Percentiles rank a stretch among this genome's conserved stretches.
These are phyloP conservation scores for Eleginops maclovinus DNA, from an alignment of 2,113 vertebrate species.

Conservation along the genomic window DNA sequence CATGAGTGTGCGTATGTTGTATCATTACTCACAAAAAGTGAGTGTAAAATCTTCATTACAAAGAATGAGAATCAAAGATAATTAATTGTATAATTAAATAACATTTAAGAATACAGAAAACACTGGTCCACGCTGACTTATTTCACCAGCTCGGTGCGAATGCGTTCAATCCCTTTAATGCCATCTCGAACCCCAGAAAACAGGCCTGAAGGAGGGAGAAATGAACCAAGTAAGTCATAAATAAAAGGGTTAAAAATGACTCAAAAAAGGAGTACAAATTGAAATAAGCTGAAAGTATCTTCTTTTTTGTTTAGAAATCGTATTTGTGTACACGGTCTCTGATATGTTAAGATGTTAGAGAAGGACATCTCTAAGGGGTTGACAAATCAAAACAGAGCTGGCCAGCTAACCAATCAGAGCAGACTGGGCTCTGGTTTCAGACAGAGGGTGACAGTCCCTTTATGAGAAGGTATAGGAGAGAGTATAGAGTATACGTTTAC, in stretches of 20 bases:
- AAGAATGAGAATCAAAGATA: not conserved
- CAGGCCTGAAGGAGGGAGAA: constrained; percentile 78
- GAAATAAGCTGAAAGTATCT: no score
- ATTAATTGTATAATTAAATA: not conserved
- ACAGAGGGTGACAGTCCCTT: not conserved
- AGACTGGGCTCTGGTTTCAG: no score
- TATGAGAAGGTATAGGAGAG: not conserved
- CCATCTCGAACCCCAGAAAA: constrained; percentile 84
- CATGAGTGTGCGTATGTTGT: not conserved
- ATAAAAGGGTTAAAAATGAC: no score
- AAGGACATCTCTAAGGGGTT: no score
- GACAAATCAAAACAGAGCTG: no score
- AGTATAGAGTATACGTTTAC: constrained; percentile 48
- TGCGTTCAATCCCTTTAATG: constrained; percentile 80
- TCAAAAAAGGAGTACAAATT: no score
- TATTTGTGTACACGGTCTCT: no score
- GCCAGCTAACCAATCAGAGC: no score
- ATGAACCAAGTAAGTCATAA: no score
- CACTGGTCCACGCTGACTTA: not conserved
- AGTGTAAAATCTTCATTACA: constrained; percentile 1
- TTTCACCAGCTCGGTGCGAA: constrained; percentile 72
- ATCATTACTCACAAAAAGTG: not conserved
- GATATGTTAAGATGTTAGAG: no score
- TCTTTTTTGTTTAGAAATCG: no score
- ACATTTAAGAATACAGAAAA: constrained; percentile 21